A percentile compares a stretch with the other conserved stretches of the same genome.
These are phyloP conservation scores for Protobothrops flavoviridis DNA, from an alignment of 2,113 vertebrate genomes.

Conservation along the genomic window DNA sequence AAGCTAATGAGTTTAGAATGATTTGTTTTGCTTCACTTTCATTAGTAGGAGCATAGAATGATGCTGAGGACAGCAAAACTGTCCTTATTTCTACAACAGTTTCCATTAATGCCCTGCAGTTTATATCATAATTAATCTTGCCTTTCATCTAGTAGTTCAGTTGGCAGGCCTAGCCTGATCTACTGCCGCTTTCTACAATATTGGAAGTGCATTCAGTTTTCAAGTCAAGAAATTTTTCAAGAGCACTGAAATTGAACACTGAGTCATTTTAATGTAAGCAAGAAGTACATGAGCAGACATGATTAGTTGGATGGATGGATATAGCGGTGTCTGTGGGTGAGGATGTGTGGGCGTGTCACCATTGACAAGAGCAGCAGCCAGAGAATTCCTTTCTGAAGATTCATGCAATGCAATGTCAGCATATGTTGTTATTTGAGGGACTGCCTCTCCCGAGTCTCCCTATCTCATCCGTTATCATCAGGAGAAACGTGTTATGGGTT, in stretches of 20 bases:
- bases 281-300: neutral
- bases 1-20: neutral
- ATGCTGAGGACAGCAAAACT: neutral
- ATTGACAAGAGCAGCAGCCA: neutral
- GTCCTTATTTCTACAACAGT: neutral
- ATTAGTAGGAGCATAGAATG: neutral
- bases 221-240: neutral
- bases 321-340: neutral
- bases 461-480: neutral
- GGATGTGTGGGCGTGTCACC: neutral
- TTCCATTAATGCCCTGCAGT: neutral
- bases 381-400: neutral
- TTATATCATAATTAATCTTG: neutral
- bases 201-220: neutral
- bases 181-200: neutral
- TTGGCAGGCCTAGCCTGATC: neutral
- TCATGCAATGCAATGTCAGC: neutral
- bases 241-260: neutral
- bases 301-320: neutral
- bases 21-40: neutral
- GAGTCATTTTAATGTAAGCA: neutral
- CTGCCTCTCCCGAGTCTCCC: neutral
- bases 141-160: neutral
- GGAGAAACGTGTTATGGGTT: neutral
- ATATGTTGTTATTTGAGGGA: neutral